phyloP scores from a whole-genome alignment of 2,113 vertebrate species.

The Rana temporaria region DNA sequence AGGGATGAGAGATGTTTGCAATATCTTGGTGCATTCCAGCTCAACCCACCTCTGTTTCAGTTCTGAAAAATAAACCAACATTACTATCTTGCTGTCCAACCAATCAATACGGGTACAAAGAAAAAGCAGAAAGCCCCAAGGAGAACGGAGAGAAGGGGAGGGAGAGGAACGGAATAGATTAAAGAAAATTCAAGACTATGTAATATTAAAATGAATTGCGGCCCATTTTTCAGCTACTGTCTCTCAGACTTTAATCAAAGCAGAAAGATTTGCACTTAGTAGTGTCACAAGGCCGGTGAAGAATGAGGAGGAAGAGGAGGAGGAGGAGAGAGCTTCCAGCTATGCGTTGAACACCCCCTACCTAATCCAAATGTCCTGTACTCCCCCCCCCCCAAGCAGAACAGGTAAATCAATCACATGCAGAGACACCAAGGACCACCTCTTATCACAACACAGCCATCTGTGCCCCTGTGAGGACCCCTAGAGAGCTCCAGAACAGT shows the following conservation, averaged over 20 bases:
- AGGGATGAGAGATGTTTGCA: too few species aligned
- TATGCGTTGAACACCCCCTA: neutral
- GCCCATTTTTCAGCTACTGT: conserved; percentile 6
- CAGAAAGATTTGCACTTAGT: conserved; percentile 21
- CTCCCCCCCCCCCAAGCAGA: conserved; percentile 18
- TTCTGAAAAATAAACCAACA: neutral
- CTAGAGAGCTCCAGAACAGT: neutral
- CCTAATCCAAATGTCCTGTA: conserved; percentile 15
- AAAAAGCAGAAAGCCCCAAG: conserved; percentile 7
- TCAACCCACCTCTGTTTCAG: too few species aligned
- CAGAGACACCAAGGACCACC: conserved; percentile 22
- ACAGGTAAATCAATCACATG: conserved; percentile 42
- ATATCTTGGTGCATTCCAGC: too few species aligned
- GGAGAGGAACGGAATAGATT: conserved; percentile 1
- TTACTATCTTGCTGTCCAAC: neutral
- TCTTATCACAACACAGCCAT: conserved; percentile 38
- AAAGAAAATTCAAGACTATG: conserved; percentile 9
- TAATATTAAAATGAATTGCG: conserved; percentile 24
- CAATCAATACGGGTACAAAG: conserved; percentile 13
- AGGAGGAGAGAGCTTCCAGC: conserved; percentile 22
- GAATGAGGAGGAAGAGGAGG: conserved; percentile 12
- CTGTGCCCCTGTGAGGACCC: conserved; percentile 25
- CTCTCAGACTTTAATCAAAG: conserved; percentile 11
- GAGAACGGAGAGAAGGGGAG: neutral
- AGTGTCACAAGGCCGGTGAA: neutral